phyloP scores from a whole-genome alignment of 1,140 invertebrate genomes.

The Papilio dardanus region DNA sequence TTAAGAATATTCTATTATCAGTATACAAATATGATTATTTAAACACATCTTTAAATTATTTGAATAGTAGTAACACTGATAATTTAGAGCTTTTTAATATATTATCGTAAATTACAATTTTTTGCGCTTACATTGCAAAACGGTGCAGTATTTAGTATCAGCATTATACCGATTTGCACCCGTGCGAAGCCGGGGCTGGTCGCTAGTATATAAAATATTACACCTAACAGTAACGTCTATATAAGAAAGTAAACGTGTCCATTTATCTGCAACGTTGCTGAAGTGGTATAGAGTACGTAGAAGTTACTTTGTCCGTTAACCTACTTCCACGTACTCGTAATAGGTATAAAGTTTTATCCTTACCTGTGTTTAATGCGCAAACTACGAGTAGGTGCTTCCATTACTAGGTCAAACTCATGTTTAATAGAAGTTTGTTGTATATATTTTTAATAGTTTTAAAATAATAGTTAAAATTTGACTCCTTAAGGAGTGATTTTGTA shows the following conservation, averaged over 20 bases:
- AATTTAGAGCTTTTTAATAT: too few relatives aligned
- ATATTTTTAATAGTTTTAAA: not conserved
- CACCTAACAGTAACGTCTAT: too few relatives aligned
- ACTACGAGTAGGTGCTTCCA: slow-evolving; percentile 14
- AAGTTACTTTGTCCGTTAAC: slow-evolving; percentile 34
- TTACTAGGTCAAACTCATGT: slow-evolving; percentile 28
- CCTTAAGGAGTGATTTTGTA: not conserved
- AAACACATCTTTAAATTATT: too few relatives aligned
- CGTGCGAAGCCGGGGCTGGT: too few relatives aligned
- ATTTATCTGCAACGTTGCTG: slow-evolving; percentile 25
- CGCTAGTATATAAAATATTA: too few relatives aligned
- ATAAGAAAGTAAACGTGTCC: not conserved
- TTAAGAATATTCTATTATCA: too few relatives aligned
- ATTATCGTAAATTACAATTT: too few relatives aligned
- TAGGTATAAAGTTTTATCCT: slow-evolving; percentile 28
- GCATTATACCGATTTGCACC: too few relatives aligned
- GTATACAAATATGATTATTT: too few relatives aligned
- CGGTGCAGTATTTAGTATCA: too few relatives aligned
- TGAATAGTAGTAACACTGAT: too few relatives aligned
- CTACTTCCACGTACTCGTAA: not conserved
- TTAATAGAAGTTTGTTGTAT: slow-evolving; percentile 11
- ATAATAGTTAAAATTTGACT: not conserved
- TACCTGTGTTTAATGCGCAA: slow-evolving; percentile 6
- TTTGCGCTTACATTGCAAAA: too few relatives aligned
- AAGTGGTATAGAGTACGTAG: not conserved